Evolutionary conservation across 2,888 invertebrate species (phyloP).

Genomic region (Eristalinus aeneus): DNA sequence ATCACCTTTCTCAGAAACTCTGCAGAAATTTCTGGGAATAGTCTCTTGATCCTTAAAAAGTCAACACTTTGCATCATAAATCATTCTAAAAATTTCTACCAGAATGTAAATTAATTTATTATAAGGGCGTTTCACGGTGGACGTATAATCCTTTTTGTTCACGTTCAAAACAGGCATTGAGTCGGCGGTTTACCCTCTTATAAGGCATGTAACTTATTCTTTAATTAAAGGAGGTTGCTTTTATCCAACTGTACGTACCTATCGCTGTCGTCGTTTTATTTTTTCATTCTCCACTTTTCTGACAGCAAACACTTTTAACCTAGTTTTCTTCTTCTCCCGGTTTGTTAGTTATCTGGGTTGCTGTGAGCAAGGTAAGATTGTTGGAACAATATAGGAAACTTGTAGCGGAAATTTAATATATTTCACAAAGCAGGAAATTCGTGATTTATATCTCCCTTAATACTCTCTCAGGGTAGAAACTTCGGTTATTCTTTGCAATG

Average conservation of each 20-base stretch:
- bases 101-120: constrained; percentile 25
- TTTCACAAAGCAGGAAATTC: constrained; percentile 64
- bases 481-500: constrained; percentile 38
- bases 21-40: constrained; percentile 9
- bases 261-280: neutral
- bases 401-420: constrained; percentile 68
- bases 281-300: constrained; percentile 4
- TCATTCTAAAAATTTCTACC: constrained; percentile 12
- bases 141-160: neutral
- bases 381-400: constrained; percentile 57
- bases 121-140: neutral
- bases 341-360: constrained; percentile 48
- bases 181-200: constrained; percentile 4
- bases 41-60: constrained; percentile 7
- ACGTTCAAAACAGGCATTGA: neutral
- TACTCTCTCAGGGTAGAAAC: constrained; percentile 45
- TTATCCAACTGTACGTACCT: constrained; percentile 9
- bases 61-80: constrained; percentile 30
- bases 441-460: constrained; percentile 64
- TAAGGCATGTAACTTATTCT: constrained; percentile 17
- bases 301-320: constrained; percentile 57
- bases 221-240: constrained; percentile 51
- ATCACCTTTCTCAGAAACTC: neutral
- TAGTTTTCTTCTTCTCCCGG: constrained; percentile 51
- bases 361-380: constrained; percentile 28